Evolutionary conservation across 2,797 vertebrate species (phyloP), one percentile per base, ranked within the genome.

Genomic region (Pristis pectinata): DNA sequence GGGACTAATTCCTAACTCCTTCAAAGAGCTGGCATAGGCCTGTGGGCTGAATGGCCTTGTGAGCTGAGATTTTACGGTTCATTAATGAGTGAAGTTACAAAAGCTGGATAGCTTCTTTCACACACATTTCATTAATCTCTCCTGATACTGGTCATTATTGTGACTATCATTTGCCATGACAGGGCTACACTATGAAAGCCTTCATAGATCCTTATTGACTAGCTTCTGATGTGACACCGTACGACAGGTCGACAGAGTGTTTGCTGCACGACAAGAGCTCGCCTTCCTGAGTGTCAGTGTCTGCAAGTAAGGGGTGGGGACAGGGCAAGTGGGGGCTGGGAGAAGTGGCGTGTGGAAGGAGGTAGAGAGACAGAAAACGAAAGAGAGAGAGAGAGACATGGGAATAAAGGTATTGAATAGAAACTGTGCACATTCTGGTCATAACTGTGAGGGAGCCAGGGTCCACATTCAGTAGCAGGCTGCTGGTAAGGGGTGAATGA

Each of bases 211-310:
- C 7, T 91, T 67, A 67, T 37, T 67, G 87, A 41, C 87, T 37
- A 67, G 87, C n/a, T 67, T n/a, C 87, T 91, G 87, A 91, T 91
- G 61, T 91, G 37, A 91, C 61, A 67, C 87, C 41, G 61, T 67
- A 91, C n/a, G 59, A 91, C 61, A 91, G 64, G 64, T 91, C 87
- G 24, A 67, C 64, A 24, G 11, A 67, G 37, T 91, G 19, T n/a
- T 67, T 67, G n/a, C 59, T 41, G 24, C 87, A 67, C 27, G 61
- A 91, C 10, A 41, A 37, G 17, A 67, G n/a, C 87, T 67, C 41
- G 87, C 17, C 22, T 9, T 41, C 59, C 5, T 22, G n/a, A 67
- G 1, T 67, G 61, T 61, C 87, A 91, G 87, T 44, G 61, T 19
- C 87, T 24, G 19, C 19, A 91, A 19, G 64, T 64, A 64, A 67